Conservation (phyloP, 2,113 vertebrate species). For the Leucopsar rothschildi region DNA sequence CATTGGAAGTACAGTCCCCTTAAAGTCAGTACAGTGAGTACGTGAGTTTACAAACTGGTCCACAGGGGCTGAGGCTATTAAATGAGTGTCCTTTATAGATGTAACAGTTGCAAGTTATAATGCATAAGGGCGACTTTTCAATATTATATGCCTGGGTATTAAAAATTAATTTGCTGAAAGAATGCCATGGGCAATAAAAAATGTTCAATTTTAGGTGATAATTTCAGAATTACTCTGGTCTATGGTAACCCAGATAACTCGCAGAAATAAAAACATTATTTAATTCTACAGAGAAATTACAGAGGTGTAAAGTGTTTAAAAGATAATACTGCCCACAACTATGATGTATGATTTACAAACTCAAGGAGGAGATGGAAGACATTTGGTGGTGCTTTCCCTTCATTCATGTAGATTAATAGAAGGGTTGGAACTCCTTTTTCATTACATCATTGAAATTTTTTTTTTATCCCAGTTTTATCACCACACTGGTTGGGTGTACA, state of each 20-base stretch:
- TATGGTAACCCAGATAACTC: not conserved
- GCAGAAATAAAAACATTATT: not conserved
- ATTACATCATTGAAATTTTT: not conserved
- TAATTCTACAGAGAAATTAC: not conserved
- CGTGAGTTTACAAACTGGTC: not conserved
- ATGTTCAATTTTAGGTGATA: not conserved
- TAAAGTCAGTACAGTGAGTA: not conserved
- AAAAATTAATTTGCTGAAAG: slow-evolving; percentile 7
- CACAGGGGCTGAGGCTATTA: not conserved
- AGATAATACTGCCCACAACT: not conserved
- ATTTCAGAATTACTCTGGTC: not conserved
- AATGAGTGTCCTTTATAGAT: not conserved
- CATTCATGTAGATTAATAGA: not conserved
- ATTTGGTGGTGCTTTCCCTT: not conserved
- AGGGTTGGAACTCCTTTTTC: not conserved
- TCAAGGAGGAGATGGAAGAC: not conserved
- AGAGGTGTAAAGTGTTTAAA: not conserved
- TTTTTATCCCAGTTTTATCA: not conserved
- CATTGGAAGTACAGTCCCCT: not conserved
- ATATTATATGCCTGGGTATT: not conserved
- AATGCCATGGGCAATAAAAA: not conserved
- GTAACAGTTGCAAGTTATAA: not conserved
- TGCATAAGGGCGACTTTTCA: not conserved
- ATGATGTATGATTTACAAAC: not conserved
- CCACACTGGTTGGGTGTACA: not conserved